These are phyloP conservation scores for Lophotis ruficrista DNA, from an alignment of 2,113 vertebrate genomes.

Conservation along the genomic window DNA sequence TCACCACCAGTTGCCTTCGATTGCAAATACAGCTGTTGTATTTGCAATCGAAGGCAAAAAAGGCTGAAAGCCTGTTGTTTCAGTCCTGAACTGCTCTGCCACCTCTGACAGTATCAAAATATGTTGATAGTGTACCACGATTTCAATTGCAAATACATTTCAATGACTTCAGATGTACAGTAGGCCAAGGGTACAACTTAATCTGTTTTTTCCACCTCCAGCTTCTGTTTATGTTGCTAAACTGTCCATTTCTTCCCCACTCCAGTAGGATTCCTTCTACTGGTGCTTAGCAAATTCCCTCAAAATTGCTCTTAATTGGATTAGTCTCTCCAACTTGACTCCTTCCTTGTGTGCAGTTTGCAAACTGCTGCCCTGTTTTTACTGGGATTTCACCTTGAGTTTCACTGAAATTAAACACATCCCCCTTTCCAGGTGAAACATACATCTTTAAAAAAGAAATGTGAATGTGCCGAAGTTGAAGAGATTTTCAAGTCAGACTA, in stretches of 20 bases:
- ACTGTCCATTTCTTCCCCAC: neutral
- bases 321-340: neutral
- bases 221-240: neutral
- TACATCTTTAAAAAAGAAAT: neutral
- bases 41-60: neutral
- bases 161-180: neutral
- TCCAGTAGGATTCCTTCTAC: neutral
- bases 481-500: neutral
- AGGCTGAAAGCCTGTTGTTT: neutral
- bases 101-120: neutral
- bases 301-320: neutral
- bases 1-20: neutral
- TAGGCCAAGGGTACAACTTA: neutral
- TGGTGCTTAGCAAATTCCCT: neutral
- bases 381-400: neutral
- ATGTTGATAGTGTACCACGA: fast-evolving
- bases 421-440: neutral
- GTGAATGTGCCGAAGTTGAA: neutral
- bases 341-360: neutral
- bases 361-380: neutral
- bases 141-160: neutral
- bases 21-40: too few species aligned
- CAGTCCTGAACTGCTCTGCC: neutral
- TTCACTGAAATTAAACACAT: neutral
- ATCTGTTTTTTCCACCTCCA: neutral